Conservation (phyloP, 2,888 invertebrate genomes). For the Thecophora atra region DNA sequence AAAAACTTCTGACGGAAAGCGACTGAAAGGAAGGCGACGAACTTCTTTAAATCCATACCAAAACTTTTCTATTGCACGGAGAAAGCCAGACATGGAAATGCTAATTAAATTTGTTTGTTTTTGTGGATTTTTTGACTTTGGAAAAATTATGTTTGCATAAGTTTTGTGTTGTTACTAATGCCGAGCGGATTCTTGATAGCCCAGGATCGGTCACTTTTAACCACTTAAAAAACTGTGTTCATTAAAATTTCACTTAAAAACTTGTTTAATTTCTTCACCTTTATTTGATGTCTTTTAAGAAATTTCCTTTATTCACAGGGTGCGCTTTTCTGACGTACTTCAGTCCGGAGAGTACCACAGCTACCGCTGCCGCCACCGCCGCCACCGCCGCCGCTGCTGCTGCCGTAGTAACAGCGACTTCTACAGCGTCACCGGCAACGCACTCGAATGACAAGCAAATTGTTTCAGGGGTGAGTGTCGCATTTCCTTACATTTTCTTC, state of each 20-base stretch:
- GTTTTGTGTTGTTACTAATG: not conserved
- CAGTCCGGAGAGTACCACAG: constrained; percentile 88
- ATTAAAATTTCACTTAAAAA: constrained; percentile 6
- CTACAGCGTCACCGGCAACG: constrained; percentile 70
- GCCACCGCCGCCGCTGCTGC: constrained; percentile 54
- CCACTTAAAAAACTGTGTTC: not conserved
- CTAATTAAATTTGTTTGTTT: constrained; percentile 21
- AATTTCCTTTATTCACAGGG: constrained; percentile 78
- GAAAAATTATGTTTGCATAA: not conserved
- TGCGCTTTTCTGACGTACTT: constrained; percentile 99
- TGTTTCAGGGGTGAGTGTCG: constrained; percentile 92
- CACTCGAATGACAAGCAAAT: constrained; percentile 96
- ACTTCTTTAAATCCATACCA: not conserved
- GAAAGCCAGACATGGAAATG: not conserved
- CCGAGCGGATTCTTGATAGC: too few species aligned
- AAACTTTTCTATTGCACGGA: not conserved
- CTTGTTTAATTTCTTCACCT: too few species aligned
- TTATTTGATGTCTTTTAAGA: too few species aligned
- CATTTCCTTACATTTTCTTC: not conserved
- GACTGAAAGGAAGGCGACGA: not conserved
- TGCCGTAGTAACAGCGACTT: constrained; percentile 79
- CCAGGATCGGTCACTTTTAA: too few species aligned
- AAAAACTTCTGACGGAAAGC: not conserved
- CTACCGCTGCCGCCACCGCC: constrained; percentile 64
- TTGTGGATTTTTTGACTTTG: constrained; percentile 12